Evolutionary conservation across 2,888 invertebrate species (phyloP).

Genomic region (Drosophila setosimentum): DNA sequence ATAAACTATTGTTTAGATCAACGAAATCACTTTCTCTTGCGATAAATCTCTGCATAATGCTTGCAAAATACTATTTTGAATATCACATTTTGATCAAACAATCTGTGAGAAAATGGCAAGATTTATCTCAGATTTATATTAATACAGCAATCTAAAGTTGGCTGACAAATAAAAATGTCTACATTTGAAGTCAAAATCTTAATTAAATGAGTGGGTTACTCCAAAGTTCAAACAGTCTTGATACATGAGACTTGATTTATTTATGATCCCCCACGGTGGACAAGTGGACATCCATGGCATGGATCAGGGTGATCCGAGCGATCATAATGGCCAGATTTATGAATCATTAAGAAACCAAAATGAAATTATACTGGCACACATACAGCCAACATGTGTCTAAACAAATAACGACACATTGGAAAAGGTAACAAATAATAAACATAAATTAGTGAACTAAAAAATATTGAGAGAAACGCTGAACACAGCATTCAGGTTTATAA

Average conservation of each 20-base stretch:
- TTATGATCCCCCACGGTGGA: constrained; percentile 47
- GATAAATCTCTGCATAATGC: not conserved
- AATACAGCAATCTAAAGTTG: not conserved
- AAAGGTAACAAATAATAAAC: constrained; percentile 77
- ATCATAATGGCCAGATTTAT: constrained; percentile 67
- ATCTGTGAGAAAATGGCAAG: too few relatives aligned
- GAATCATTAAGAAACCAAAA: constrained; percentile 59
- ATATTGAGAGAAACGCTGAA: constrained; percentile 14
- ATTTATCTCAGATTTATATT: not conserved
- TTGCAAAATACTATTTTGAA: not conserved
- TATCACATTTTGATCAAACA: not conserved
- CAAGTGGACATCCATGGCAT: constrained; percentile 40
- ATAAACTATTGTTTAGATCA: not conserved
- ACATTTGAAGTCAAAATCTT: constrained; percentile 4
- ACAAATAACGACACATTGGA: constrained; percentile 73
- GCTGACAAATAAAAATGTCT: constrained; percentile 4
- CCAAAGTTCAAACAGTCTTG: constrained; percentile 19
- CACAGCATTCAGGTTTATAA: constrained; percentile 47
- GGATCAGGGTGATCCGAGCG: constrained; percentile 54
- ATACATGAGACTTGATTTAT: constrained; percentile 53
- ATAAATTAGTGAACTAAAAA: constrained; percentile 63
- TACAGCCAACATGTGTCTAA: constrained; percentile 58
- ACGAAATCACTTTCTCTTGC: not conserved
- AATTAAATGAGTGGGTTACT: constrained; percentile 32
- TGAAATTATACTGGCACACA: constrained; percentile 27